A percentile compares a stretch with the other conserved stretches of the same genome.
Conservation (phyloP, 2,888 invertebrate genomes). For the Tanypteryx hageni region DNA sequence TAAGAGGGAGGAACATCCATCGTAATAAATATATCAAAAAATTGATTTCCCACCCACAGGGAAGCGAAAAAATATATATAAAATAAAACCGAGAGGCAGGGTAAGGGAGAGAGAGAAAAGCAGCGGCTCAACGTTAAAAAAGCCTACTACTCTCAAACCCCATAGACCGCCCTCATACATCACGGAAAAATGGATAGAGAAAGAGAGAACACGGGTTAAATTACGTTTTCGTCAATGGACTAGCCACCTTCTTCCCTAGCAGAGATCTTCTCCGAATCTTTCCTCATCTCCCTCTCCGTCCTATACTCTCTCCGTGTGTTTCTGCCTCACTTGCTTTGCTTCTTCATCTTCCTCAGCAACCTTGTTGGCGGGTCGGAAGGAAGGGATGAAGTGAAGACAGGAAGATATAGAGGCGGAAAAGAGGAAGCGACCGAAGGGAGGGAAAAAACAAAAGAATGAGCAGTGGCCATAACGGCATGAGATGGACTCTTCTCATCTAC, state of each 20-base stretch:
- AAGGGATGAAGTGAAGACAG: no score
- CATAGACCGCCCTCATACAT: no score
- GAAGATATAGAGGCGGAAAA: neutral
- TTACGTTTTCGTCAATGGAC: neutral
- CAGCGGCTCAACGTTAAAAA: neutral
- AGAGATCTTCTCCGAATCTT: neutral
- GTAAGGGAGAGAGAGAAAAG: neutral
- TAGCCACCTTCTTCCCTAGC: neutral
- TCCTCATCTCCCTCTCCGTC: neutral
- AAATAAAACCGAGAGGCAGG: neutral
- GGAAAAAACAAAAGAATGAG: neutral
- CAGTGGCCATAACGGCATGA: neutral
- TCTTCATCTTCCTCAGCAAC: neutral
- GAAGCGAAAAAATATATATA: neutral
- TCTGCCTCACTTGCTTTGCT: neutral
- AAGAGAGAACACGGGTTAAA: neutral
- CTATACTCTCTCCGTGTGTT: neutral
- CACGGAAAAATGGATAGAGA: neutral
- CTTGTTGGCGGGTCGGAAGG: no score
- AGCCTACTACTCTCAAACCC: no score
- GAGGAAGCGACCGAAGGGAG: neutral
- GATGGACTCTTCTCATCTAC: neutral
- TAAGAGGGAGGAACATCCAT: neutral
- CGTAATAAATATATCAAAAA: slow-evolving; percentile 19
- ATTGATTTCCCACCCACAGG: neutral